phyloP scores from a whole-genome alignment of 2,113 vertebrate species.

The Limanda limanda region DNA sequence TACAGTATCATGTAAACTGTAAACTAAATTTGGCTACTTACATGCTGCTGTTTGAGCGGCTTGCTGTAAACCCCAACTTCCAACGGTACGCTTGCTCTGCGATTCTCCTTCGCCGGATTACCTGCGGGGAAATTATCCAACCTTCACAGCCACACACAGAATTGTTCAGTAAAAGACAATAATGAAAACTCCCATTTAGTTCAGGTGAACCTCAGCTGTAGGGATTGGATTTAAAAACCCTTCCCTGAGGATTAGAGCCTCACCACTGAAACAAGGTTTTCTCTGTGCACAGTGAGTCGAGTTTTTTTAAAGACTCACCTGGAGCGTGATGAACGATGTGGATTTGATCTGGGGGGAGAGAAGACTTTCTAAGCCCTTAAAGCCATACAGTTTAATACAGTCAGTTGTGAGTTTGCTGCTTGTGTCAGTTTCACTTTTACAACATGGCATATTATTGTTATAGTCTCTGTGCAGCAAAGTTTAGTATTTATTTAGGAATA shows the following conservation, averaged over 20 bases:
- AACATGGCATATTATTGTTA: too few relatives aligned
- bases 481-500: not conserved
- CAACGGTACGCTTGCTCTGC: conserved; percentile 40
- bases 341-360: conserved; percentile 79
- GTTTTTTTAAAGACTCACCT: conserved; percentile 73
- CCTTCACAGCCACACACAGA: conserved; percentile 27
- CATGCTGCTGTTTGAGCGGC: conserved; percentile 53
- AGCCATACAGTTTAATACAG: not conserved
- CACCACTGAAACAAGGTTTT: conserved; percentile 28
- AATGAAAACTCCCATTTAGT: conserved; percentile 51
- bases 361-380: conserved; percentile 35
- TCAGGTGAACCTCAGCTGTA: not conserved
- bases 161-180: conserved; percentile 32
- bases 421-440: not conserved
- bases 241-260: conserved; percentile 58
- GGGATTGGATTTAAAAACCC: conserved; percentile 52
- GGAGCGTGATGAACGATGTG: conserved; percentile 77
- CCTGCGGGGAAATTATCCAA: conserved; percentile 56
- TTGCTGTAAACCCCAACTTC: conserved; percentile 77
- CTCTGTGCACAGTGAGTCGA: conserved; percentile 19
- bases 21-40: too few relatives aligned
- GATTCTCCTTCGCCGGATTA: conserved; percentile 44
- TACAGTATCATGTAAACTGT: not conserved
- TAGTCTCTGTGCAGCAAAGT: conserved; percentile 15
- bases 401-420: conserved; percentile 17